A percentile compares a stretch with the other conserved stretches of the same genome.
Conservation (phyloP, 1,140 invertebrate genomes). For the Sminthurides bifidus region DNA sequence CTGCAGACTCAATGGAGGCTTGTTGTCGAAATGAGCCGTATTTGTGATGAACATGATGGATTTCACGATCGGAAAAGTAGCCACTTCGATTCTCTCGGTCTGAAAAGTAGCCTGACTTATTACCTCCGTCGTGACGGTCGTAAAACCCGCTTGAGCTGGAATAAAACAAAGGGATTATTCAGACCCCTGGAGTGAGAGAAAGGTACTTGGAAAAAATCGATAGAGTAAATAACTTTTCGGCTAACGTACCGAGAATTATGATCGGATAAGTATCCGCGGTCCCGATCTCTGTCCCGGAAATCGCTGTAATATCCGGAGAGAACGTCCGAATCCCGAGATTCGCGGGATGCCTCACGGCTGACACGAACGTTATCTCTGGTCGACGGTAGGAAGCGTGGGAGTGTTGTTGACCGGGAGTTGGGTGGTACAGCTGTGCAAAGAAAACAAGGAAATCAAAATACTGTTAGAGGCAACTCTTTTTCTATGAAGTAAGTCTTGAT, state of each 20-base stretch:
- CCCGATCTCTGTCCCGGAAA: slow-evolving; percentile 60
- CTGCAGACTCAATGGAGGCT: slow-evolving; percentile 81
- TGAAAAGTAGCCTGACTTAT: slow-evolving; percentile 35
- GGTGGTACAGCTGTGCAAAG: slow-evolving; percentile 32
- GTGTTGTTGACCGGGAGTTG: slow-evolving; percentile 31
- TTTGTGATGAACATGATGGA: slow-evolving; percentile 41
- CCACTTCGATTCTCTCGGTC: slow-evolving; percentile 46
- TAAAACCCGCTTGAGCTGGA: slow-evolving; percentile 55
- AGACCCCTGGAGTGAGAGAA: no score
- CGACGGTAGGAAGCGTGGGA: slow-evolving; percentile 27
- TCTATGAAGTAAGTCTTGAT: no score
- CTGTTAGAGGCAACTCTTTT: no score
- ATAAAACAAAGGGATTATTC: slow-evolving; percentile 31
- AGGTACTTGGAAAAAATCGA: no score
- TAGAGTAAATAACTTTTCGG: no score
- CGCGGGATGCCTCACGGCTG: slow-evolving; percentile 27
- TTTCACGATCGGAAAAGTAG: slow-evolving; percentile 74
- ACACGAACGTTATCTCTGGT: slow-evolving; percentile 25
- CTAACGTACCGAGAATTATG: slow-evolving; percentile 66
- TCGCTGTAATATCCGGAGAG: slow-evolving; percentile 65
- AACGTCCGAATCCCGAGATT: slow-evolving; percentile 31
- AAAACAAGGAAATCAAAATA: no score
- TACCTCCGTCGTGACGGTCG: slow-evolving; percentile 75
- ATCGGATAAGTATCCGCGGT: slow-evolving; percentile 70
- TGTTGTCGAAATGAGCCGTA: slow-evolving; percentile 75